Base-by-base conservation (phyloP, 2,888 invertebrate species). In the Gymnoscelis rufifasciata region DNA sequence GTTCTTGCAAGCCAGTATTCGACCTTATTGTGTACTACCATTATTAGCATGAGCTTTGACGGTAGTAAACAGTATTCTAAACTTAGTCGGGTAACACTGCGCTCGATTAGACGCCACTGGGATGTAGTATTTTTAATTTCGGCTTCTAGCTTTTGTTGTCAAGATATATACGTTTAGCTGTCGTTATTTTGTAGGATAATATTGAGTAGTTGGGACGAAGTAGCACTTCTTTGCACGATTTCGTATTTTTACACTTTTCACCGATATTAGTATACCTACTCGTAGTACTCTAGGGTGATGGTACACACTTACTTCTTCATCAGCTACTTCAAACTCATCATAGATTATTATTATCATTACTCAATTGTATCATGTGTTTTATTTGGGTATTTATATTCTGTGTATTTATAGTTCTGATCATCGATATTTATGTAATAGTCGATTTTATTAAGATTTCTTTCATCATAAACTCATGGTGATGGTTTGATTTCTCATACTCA, bases 221-320 rank as follows among this genome's bases (percentile, higher is more conserved):
- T 80, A 82, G 83, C 69, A 66, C 71, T 76, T 76, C 66, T 74
- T 68, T 78, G 83, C 83, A 84, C 83, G 64, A 68, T 74, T 77
- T 76, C 69, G 66, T 64, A 52, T 43, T 52, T n/a, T 44, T 47
- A 49, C 51, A 57, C 71, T 56, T 50, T 59, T 65, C 69, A 72
- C 68, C 58, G 44, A 66, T 54, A 51, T 38, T 51, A 54, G 48
- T 60, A 62, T 61, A 57, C 19, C 5, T 19, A n/a, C n/a, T 63
- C 68, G 57, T 30, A 26, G 6, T 26, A 54, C 60, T 38, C 50
- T 52, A 59, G 64, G 83, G 83, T 83, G 81, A 73, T 67, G 83
- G 83, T 71, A 62, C 62, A 62, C 62, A 54, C 60, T 62, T 62
- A 36, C 60, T 52, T 54, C 47, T 38, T 51, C 50, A 48, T 48